Percentiles rank a stretch among this genome's conserved stretches.
Conservation (phyloP, 2,797 vertebrate genomes). For the Rallus crepitans region DNA sequence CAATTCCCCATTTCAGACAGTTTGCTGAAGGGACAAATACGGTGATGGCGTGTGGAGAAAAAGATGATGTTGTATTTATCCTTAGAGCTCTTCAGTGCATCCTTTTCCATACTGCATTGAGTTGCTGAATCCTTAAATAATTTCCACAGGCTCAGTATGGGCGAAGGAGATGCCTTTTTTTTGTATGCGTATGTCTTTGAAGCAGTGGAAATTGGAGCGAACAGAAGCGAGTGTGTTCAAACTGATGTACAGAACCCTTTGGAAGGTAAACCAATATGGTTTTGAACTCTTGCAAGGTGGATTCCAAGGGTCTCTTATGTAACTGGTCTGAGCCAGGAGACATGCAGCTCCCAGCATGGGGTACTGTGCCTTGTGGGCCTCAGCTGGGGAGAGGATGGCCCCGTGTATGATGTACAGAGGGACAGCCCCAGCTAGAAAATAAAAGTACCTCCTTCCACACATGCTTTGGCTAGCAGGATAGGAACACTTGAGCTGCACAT, state of each 20-base stretch:
- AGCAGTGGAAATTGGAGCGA: neutral
- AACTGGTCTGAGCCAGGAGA: neutral
- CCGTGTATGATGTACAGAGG: neutral
- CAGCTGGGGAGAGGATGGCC: neutral
- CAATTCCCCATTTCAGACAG: neutral
- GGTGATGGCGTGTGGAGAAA: neutral
- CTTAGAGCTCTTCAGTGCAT: neutral
- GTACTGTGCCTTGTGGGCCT: neutral
- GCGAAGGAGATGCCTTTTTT: neutral
- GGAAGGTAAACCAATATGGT: neutral
- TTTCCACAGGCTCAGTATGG: neutral
- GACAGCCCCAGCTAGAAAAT: neutral
- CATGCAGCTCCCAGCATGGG: neutral
- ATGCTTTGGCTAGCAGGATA: neutral
- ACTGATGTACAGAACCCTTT: neutral
- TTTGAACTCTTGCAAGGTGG: neutral
- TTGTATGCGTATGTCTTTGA: neutral
- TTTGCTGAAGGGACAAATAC: neutral
- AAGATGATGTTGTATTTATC: neutral
- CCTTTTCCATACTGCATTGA: neutral
- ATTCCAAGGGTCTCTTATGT: neutral
- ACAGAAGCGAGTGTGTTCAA: accelerated
- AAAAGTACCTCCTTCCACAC: neutral
- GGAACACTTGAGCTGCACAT: constrained; percentile 13
- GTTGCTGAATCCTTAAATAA: neutral